These are phyloP conservation scores for Acanthis flammea DNA, from an alignment of 2,797 vertebrate genomes.

Conservation along the genomic window DNA sequence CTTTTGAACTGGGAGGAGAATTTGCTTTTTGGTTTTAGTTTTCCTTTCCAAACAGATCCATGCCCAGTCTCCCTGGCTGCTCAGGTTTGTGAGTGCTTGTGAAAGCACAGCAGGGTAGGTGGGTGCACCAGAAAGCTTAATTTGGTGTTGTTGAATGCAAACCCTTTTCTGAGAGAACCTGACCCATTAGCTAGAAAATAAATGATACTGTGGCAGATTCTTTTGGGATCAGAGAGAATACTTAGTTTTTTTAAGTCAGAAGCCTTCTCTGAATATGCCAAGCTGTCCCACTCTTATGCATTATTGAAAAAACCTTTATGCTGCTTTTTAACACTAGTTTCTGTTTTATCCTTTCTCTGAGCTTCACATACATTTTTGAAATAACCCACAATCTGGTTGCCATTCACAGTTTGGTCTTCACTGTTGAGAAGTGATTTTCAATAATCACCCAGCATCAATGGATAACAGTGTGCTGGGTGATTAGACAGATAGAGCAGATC, in stretches of 20 bases:
- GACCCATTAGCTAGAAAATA: not conserved
- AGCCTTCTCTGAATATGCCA: not conserved
- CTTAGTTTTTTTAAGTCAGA: not conserved
- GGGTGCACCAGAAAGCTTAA: not conserved
- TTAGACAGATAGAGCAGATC: not conserved
- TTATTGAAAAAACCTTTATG: not conserved
- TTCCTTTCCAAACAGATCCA: not conserved
- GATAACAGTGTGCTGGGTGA: constrained; percentile 1
- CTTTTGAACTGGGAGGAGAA: not conserved
- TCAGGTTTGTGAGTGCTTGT: not conserved
- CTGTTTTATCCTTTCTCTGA: constrained; percentile 7
- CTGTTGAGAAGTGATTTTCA: constrained; percentile 19
- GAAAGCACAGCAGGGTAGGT: not conserved
- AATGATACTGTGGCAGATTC: not conserved
- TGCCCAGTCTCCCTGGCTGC: not conserved
- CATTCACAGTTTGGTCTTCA: not conserved
- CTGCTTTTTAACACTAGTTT: not conserved
- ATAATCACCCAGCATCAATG: not conserved
- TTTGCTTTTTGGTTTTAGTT: not conserved
- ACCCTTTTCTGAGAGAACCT: not conserved
- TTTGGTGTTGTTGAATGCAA: not conserved
- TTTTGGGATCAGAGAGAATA: not conserved
- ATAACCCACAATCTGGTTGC: constrained; percentile 1
- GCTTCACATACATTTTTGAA: constrained; percentile 12
- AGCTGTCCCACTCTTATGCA: not conserved